Evolutionary conservation across 2,797 vertebrate genomes (phyloP).

Genomic region (Mormyrops boulengeri): DNA sequence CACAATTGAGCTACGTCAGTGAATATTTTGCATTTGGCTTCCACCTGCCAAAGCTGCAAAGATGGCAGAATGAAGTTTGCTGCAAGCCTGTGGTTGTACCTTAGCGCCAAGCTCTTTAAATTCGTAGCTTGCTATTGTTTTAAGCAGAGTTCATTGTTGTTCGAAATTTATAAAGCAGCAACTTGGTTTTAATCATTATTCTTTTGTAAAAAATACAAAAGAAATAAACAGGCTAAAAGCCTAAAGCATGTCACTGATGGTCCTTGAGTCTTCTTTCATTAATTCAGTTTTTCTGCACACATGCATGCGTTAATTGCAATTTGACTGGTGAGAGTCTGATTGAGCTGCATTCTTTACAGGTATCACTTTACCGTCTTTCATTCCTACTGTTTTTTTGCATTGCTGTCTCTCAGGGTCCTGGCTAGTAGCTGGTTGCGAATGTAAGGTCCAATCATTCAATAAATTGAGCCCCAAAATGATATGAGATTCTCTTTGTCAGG

Average conservation of each 20-base stretch:
- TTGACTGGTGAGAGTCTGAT: not conserved
- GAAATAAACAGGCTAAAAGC: slow-evolving; percentile 28
- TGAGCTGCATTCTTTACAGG: not conserved
- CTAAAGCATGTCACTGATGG: not conserved
- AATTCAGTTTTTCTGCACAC: not conserved
- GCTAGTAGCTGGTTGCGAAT: not conserved
- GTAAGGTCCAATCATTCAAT: not conserved
- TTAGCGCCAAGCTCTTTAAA: not conserved
- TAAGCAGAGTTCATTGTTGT: slow-evolving; percentile 41
- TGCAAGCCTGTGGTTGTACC: not conserved
- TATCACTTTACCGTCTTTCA: not conserved
- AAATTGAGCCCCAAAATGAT: not conserved
- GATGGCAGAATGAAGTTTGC: slow-evolving; percentile 12
- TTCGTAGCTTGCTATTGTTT: slow-evolving; percentile 38
- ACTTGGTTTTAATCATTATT: not conserved
- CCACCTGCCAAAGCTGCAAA: slow-evolving; percentile 44
- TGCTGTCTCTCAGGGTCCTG: not conserved
- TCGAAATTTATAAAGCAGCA: slow-evolving; percentile 39
- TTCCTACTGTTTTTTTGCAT: not conserved
- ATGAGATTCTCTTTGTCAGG: not conserved
- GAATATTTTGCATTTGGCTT: slow-evolving; percentile 50
- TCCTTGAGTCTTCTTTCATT: not conserved
- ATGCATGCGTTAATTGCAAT: not conserved
- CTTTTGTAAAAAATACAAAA: slow-evolving; percentile 21
- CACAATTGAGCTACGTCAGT: slow-evolving; percentile 53